Evolutionary conservation across 2,888 invertebrate species (phyloP), one percentile per base, ranked within the genome.

Genomic region (Sinhomidia bicolor): DNA sequence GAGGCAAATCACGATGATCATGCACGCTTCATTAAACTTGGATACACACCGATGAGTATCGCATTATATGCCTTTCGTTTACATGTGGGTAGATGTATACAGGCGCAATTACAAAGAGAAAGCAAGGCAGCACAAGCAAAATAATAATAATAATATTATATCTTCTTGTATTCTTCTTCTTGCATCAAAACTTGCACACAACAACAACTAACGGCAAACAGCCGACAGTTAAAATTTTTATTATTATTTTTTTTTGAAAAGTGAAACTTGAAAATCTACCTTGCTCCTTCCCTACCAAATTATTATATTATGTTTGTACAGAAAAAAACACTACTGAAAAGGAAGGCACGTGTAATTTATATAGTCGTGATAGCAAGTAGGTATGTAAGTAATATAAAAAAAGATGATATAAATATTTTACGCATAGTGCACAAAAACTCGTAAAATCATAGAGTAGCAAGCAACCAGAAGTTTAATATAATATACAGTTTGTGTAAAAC

Each of bases 21-120:
- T 71, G 20, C 71, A 83, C 74, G 83, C 83, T 83, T 83, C 83
- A 83, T 83, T 74, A 83, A 71, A 60, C 57, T 74, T 32, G 65
- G 32, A n/a, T 81, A 47, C 32, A 3, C 14, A 41, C 20, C n/a
- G 71, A 71, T 71, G 71, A 71, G 41, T 41, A 71, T 71, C 71
- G 65, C 17, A 41, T 60, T 60, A 5, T 14, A 3, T 51, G 5
- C 5, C 51, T n/a, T n/a, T n/a, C n/a, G n/a, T n/a, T n/a, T n/a
- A n/a, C n/a, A n/a, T 23, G 6, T 26, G 41, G 23, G 54, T 20
- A 12, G 4, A 54, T n/a, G 51, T 20, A 26, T 26, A 26, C 36
- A 65, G 26, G 7, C 14, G 10, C 6, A 65, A 32, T 65, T 71
- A 68, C 51, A 54, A 82, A 74, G 83, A 17, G 44, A 74, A 57